Evolutionary conservation across 2,888 invertebrate genomes (phyloP).

Genomic region (Pantelozetes paolii): DNA sequence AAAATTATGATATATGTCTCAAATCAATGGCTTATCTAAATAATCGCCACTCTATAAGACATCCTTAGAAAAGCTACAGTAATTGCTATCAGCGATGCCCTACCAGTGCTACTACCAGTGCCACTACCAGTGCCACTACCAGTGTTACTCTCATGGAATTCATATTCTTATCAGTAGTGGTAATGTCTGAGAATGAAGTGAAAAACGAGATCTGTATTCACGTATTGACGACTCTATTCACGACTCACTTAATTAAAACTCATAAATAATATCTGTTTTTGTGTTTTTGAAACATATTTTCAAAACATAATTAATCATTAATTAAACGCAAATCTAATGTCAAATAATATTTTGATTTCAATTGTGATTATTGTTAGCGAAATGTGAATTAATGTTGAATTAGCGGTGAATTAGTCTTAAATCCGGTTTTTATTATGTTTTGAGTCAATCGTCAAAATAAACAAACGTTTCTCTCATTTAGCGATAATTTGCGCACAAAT

Average conservation of each 20-base stretch:
- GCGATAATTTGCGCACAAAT: background rate
- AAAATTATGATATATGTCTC: conserved; percentile 19
- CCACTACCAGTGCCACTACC: too few relatives aligned
- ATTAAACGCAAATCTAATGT: background rate
- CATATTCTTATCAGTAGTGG: background rate
- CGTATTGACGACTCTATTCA: conserved; percentile 28
- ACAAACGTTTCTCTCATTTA: background rate
- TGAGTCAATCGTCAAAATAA: background rate
- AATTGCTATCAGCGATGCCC: background rate
- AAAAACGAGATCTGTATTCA: conserved; percentile 30
- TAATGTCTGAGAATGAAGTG: conserved; percentile 15
- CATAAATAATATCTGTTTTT: background rate
- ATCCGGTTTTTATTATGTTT: background rate
- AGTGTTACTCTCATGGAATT: background rate
- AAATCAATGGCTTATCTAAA: background rate
- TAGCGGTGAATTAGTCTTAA: background rate
- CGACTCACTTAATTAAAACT: conserved; percentile 27
- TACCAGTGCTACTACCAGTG: too few relatives aligned
- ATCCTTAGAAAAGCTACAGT: background rate
- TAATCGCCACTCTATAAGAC: background rate
- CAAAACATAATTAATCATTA: background rate
- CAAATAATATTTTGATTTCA: too few relatives aligned
- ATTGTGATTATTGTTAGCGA: background rate
- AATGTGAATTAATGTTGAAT: background rate
- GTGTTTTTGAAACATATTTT: background rate